These are phyloP conservation scores for human (Homo sapiens) DNA, from an alignment of 2,113 vertebrate genomes.

Conservation along the genomic window DNA sequence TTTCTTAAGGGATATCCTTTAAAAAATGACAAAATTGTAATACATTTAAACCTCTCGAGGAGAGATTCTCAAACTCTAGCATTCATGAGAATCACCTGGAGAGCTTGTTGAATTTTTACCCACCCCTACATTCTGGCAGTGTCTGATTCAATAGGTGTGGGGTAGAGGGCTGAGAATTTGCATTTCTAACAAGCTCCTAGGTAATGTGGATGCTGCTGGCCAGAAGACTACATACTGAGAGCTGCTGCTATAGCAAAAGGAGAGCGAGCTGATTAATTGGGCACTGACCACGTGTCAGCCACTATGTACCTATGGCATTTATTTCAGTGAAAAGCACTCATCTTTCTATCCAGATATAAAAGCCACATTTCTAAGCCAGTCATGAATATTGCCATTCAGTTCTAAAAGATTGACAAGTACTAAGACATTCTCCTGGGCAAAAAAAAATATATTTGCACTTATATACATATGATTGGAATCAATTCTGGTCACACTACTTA, in stretches of 20 bases:
- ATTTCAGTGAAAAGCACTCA: not conserved
- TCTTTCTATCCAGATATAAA: not conserved
- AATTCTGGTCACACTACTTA: not conserved
- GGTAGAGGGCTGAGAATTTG: not conserved
- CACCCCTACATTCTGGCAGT: not conserved
- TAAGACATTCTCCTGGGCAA: not conserved
- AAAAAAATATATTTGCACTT: conserved; percentile 11
- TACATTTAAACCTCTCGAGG: not conserved
- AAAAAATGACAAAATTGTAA: not conserved
- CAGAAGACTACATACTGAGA: not conserved
- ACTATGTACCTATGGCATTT: not conserved
- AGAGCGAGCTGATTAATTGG: not conserved
- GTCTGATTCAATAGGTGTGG: not conserved
- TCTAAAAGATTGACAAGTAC: not conserved
- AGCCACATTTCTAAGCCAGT: not conserved
- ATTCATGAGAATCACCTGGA: not conserved
- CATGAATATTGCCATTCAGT: not conserved
- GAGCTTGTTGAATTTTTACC: not conserved
- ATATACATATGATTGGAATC: not conserved
- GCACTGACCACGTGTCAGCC: rapidly evolving
- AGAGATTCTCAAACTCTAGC: not conserved
- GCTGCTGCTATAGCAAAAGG: not conserved
- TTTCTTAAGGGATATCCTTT: not conserved
- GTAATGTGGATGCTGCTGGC: not conserved
- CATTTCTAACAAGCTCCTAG: not conserved